phyloP scores from a whole-genome alignment of 2,797 vertebrate species.

The Kryptolebias ocellatus region DNA sequence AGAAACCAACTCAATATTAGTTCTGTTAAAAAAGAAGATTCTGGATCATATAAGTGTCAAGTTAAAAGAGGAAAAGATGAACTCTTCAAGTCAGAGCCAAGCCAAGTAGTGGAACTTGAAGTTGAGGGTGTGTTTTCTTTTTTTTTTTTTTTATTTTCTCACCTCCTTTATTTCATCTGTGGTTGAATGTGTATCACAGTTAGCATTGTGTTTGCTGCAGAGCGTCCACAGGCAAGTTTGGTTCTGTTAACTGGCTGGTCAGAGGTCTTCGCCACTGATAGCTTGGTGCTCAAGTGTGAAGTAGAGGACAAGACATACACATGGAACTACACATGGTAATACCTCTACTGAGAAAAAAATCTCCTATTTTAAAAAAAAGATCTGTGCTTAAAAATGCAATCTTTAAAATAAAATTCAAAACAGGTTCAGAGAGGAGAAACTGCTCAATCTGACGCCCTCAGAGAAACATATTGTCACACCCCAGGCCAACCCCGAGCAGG shows the following conservation, averaged over 20 bases:
- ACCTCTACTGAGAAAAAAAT: neutral
- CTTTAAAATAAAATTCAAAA: slow-evolving; percentile 7
- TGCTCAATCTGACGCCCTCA: rapidly evolving
- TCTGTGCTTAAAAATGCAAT: neutral
- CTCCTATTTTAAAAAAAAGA: neutral
- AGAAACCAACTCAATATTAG: slow-evolving; percentile 17
- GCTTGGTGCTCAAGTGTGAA: slow-evolving; percentile 70
- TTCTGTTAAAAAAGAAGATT: neutral
- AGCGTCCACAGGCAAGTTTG: slow-evolving; percentile 61
- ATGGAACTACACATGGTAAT: slow-evolving; percentile 81
- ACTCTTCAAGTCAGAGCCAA: neutral
- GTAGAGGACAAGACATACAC: slow-evolving; percentile 20
- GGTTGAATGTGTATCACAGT: slow-evolving; percentile 2
- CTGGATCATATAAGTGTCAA: slow-evolving; percentile 57
- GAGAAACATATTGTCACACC: slow-evolving; percentile 54
- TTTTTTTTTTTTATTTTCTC: neutral
- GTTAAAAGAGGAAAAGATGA: slow-evolving; percentile 12
- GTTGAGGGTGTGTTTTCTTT: slow-evolving; percentile 37
- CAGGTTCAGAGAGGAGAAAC: slow-evolving; percentile 50
- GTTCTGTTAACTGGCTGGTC: slow-evolving; percentile 73
- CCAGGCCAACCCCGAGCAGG: slow-evolving; percentile 60
- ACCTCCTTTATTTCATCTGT: neutral
- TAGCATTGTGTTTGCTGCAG: slow-evolving; percentile 42
- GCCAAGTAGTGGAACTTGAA: rapidly evolving
- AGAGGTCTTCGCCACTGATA: slow-evolving; percentile 75